Evolutionary conservation across 2,113 vertebrate species (phyloP).

Genomic region (Chloropsis cyanopogon): DNA sequence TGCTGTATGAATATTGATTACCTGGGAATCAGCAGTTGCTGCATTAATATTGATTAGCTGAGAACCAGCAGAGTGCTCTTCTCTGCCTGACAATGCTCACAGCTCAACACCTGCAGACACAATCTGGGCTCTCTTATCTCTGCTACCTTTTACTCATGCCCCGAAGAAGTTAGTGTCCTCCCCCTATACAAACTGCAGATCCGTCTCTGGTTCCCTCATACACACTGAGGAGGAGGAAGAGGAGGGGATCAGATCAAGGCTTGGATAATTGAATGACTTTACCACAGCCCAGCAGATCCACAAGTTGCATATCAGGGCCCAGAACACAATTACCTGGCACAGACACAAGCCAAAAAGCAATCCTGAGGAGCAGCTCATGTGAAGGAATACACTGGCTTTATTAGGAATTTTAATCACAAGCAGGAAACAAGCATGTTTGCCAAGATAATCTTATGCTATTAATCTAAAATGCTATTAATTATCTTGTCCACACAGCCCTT

Average conservation of each 20-base stretch:
- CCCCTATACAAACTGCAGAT: neutral
- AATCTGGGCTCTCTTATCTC: neutral
- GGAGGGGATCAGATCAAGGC: neutral
- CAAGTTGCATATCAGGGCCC: neutral
- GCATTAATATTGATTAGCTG: neutral
- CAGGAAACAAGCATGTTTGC: neutral
- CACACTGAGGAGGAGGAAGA: neutral
- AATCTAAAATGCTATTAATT: neutral
- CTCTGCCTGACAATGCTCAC: neutral
- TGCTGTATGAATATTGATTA: neutral
- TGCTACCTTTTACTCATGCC: neutral
- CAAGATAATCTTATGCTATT: neutral
- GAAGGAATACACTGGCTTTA: neutral
- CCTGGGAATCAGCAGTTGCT: neutral
- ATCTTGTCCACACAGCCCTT: neutral
- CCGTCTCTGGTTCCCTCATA: neutral
- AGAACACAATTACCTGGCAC: neutral
- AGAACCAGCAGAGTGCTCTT: neutral
- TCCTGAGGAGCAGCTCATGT: neutral
- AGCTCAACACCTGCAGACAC: neutral
- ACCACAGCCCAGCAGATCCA: neutral
- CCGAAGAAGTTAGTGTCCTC: neutral
- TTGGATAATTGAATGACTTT: neutral
- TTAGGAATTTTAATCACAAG: neutral
- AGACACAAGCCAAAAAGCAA: neutral